Evolutionary conservation across 2,797 vertebrate genomes (phyloP).

Genomic region (Anguilla megastoma): DNA sequence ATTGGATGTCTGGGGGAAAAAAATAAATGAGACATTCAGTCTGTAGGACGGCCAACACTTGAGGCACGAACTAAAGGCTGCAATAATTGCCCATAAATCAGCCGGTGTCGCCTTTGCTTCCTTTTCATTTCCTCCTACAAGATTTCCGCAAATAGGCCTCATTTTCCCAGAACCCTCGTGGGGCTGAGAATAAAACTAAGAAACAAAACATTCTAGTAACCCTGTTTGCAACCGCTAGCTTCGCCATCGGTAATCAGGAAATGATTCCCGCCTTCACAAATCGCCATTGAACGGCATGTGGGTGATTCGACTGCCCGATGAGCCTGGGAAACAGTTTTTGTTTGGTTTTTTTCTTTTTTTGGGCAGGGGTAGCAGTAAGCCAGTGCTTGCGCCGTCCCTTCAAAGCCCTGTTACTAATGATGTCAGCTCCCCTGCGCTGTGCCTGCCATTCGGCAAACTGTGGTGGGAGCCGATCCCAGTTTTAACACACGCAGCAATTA

Average conservation of each 20-base stretch:
- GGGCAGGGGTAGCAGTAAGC: background rate
- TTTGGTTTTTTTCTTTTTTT: background rate
- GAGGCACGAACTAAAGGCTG: slow-evolving; percentile 7
- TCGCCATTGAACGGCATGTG: background rate
- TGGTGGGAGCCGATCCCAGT: background rate
- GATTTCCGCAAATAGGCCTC: slow-evolving; percentile 31
- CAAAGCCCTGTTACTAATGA: background rate
- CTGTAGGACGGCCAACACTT: too few relatives aligned
- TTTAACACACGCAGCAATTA: background rate
- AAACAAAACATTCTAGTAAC: slow-evolving; percentile 33
- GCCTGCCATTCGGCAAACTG: background rate
- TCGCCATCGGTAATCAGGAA: slow-evolving; percentile 41
- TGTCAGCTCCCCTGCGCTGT: slow-evolving; percentile 19
- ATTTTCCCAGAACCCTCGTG: slow-evolving; percentile 28
- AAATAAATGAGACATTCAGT: too few relatives aligned
- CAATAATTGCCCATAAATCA: slow-evolving; percentile 29
- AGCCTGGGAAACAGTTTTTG: slow-evolving; percentile 22
- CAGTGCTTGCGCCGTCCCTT: background rate
- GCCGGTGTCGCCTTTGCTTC: slow-evolving; percentile 31
- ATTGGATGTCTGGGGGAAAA: too few relatives aligned
- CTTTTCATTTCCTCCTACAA: slow-evolving; percentile 34
- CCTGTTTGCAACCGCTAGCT: slow-evolving; percentile 25
- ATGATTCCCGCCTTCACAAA: background rate
- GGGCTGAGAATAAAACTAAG: background rate
- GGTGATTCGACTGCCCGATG: slow-evolving; percentile 21